These are phyloP conservation scores for Diplodus puntazzo DNA, from an alignment of 2,797 vertebrate genomes.

Conservation along the genomic window DNA sequence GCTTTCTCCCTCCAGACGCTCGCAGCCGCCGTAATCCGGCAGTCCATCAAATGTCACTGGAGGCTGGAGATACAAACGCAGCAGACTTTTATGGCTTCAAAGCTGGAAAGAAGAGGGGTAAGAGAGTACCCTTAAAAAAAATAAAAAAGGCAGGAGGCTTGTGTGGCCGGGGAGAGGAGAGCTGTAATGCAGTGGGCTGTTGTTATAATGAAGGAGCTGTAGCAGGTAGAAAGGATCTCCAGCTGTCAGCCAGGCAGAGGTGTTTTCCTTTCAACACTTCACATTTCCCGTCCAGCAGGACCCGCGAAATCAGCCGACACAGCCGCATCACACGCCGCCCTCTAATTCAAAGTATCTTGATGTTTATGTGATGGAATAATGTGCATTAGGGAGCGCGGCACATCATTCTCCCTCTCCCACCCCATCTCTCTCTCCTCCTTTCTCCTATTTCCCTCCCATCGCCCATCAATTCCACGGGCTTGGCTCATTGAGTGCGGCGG, in stretches of 20 bases:
- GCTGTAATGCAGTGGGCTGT: constrained; percentile 25
- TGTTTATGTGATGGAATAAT: constrained; percentile 74
- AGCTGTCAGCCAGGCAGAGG: constrained; percentile 29
- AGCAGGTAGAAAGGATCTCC: constrained; percentile 34
- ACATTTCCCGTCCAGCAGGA: constrained; percentile 22
- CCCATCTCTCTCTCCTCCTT: constrained; percentile 33
- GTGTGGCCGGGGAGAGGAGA: constrained; percentile 5
- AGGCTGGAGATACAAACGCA: constrained; percentile 41
- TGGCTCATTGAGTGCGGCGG: constrained; percentile 73
- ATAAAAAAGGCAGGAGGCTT: constrained; percentile 8
- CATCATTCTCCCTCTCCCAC: constrained; percentile 66
- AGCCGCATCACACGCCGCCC: constrained; percentile 19
- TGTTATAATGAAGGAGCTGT: constrained; percentile 45
- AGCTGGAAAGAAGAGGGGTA: neutral
- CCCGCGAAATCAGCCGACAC: constrained; percentile 37
- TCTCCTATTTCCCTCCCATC: constrained; percentile 66
- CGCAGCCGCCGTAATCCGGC: constrained; percentile 55
- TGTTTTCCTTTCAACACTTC: constrained; percentile 43
- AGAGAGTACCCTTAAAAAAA: constrained; percentile 31
- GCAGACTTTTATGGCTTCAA: constrained; percentile 42
- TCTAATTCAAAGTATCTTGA: constrained; percentile 58
- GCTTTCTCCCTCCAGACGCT: constrained; percentile 54
- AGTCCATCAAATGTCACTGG: constrained; percentile 69
- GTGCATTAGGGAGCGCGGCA: constrained; percentile 56
- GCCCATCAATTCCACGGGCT: constrained; percentile 75